Percentiles rank a stretch among this genome's conserved stretches.
phyloP scores from a whole-genome alignment of 2,888 invertebrate species.

The Laspeyria flexula region DNA sequence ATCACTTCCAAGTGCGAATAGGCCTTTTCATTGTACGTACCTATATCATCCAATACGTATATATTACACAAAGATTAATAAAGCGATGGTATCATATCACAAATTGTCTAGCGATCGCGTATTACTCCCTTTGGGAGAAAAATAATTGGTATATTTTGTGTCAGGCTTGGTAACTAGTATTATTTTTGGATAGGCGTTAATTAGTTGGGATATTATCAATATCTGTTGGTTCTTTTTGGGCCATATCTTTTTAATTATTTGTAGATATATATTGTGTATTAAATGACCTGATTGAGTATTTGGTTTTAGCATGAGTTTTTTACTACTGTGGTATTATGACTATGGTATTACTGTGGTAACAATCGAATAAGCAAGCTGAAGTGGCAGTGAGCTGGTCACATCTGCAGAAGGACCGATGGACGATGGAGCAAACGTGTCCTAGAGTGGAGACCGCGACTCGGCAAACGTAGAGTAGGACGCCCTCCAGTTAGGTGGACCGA shows the following conservation, averaged over 20 bases:
- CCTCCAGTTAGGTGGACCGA: too few relatives aligned
- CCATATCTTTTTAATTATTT: neutral
- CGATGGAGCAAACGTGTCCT: too few relatives aligned
- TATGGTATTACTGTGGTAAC: too few relatives aligned
- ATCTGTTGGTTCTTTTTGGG: neutral
- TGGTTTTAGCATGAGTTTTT: too few relatives aligned
- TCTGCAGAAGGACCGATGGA: too few relatives aligned
- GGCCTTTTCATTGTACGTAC: neutral
- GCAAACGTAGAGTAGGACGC: too few relatives aligned
- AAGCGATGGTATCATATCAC: conserved; percentile 48
- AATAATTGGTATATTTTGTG: conserved; percentile 10
- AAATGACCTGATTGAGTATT: too few relatives aligned
- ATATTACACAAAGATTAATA: conserved; percentile 43
- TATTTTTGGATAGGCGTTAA: neutral
- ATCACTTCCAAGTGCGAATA: neutral
- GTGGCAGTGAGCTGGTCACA: too few relatives aligned
- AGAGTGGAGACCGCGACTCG: too few relatives aligned
- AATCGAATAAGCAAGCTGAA: too few relatives aligned
- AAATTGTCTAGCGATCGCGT: conserved; percentile 73
- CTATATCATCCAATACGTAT: conserved; percentile 23
- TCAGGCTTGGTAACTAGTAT: neutral
- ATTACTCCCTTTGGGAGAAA: conserved; percentile 49
- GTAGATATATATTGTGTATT: neutral
- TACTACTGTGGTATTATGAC: too few relatives aligned
- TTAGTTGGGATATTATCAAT: neutral